These are phyloP conservation scores for Tenthredo livida DNA, from an alignment of 2,888 invertebrate genomes.

Conservation along the genomic window DNA sequence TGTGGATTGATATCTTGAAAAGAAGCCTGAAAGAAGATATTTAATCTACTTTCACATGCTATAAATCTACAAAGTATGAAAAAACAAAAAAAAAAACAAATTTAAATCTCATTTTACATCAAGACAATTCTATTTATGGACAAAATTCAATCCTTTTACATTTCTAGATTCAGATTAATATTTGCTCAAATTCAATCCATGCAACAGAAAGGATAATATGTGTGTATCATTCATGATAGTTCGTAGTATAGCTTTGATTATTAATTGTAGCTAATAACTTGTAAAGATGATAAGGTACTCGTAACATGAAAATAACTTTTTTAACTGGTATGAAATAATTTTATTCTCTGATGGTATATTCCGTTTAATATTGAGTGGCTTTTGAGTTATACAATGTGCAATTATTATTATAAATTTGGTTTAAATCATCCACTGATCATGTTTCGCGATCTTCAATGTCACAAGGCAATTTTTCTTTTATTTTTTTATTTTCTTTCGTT, in stretches of 20 bases:
- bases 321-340: neutral
- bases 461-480: neutral
- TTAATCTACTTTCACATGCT: neutral
- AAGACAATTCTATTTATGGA: constrained; percentile 8
- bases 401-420: neutral
- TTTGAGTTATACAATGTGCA: neutral
- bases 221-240: neutral
- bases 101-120: neutral
- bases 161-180: neutral
- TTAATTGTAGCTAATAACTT: neutral
- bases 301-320: neutral
- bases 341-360: constrained; percentile 11
- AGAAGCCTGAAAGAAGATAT: neutral
- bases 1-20: neutral
- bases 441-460: neutral
- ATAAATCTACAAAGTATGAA: neutral
- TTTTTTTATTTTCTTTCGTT: too few relatives aligned
- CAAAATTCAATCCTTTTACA: neutral
- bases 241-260: neutral
- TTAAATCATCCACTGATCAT: neutral
- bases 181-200: neutral
- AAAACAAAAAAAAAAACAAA: neutral
- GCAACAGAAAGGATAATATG: constrained; percentile 2
- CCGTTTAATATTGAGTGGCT: neutral
- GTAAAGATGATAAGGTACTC: constrained; percentile 7